phyloP scores from a whole-genome alignment of 30 jellyfish, hydroid and myxozoan genomes.

The Mastigias papua region DNA sequence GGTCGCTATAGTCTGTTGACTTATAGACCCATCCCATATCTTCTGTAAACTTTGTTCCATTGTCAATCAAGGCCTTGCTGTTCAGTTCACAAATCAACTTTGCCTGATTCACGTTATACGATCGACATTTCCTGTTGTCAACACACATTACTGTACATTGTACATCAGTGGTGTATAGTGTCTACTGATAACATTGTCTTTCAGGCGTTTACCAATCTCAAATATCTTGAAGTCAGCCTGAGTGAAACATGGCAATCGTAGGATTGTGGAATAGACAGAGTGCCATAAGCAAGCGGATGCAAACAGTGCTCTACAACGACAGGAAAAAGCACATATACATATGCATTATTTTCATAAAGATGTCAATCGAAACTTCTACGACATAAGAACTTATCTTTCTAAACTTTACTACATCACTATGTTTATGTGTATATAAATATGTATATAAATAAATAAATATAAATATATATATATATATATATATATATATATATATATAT shows the following conservation, averaged over 20 bases:
- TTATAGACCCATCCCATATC: constrained; percentile 36
- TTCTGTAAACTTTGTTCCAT: constrained; percentile 4
- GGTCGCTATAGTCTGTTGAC: constrained; percentile 37
- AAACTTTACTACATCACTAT: too few species aligned
- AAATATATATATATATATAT: too few species aligned
- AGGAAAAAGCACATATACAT: too few species aligned
- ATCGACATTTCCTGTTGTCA: constrained; percentile 30
- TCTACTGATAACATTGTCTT: constrained; percentile 6
- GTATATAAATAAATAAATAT: too few species aligned
- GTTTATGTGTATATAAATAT: too few species aligned
- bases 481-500: too few species aligned
- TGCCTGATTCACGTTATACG: constrained; percentile 23
- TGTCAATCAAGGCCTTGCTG: constrained; percentile 9
- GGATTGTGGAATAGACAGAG: not conserved
- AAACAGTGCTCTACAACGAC: not conserved
- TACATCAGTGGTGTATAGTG: not conserved
- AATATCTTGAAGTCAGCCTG: not conserved
- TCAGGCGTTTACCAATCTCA: not conserved
- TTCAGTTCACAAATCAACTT: constrained; percentile 32
- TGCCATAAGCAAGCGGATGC: not conserved
- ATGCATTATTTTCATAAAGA: too few species aligned
- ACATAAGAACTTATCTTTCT: too few species aligned
- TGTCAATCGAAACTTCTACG: too few species aligned
- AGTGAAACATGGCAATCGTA: not conserved
- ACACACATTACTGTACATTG: constrained; percentile 44